phyloP scores from a whole-genome alignment of 2,888 invertebrate species.

The Blastobasis lacticolella region DNA sequence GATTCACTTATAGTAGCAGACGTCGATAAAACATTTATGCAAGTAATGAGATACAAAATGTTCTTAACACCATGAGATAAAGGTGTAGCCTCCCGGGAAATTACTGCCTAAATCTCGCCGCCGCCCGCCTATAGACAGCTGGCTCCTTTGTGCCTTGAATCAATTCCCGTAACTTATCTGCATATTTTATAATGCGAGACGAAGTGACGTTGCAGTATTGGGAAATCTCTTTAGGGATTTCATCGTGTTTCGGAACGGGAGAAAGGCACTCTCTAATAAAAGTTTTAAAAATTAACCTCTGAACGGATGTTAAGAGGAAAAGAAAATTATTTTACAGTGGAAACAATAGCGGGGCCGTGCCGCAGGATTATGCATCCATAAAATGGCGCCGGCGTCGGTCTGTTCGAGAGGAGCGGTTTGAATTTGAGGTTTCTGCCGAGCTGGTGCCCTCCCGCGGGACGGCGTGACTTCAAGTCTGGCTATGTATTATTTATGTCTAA shows the following conservation, averaged over 20 bases:
- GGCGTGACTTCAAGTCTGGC: slow-evolving; percentile 6
- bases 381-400: no score
- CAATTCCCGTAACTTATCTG: slow-evolving; percentile 72
- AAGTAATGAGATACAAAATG: slow-evolving; percentile 37
- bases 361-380: no score
- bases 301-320: no score
- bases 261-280: slow-evolving; percentile 21
- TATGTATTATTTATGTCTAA: slow-evolving; percentile 12
- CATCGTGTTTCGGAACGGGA: slow-evolving; percentile 28
- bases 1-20: no score
- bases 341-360: no score
- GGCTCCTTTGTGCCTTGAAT: slow-evolving; percentile 67
- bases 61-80: slow-evolving; percentile 60
- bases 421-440: not conserved
- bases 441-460: not conserved
- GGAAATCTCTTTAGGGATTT: slow-evolving; percentile 40
- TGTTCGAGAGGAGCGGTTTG: not conserved
- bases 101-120: slow-evolving; percentile 66
- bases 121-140: slow-evolving; percentile 54
- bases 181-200: slow-evolving; percentile 69
- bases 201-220: slow-evolving; percentile 51
- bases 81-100: slow-evolving; percentile 65
- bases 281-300: slow-evolving; percentile 11
- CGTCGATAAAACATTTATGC: no score
- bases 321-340: no score